A percentile compares a stretch with the other conserved stretches of the same genome.
Evolutionary conservation across 2,888 invertebrate genomes (phyloP).

Genomic region (Tholera decimalis): DNA sequence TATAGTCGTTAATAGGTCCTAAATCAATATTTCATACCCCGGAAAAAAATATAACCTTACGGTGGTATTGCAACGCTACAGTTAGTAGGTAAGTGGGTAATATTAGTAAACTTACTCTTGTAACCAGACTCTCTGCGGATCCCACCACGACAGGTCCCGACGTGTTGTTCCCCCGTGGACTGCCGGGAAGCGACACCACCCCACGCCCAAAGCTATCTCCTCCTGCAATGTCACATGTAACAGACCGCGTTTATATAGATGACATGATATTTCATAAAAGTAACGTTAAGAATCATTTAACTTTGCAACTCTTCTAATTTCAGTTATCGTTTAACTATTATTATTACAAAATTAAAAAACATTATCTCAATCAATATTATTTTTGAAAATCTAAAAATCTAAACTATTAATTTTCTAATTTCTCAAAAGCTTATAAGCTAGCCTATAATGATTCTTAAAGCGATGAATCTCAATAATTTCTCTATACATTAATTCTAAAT

Average conservation of each 20-base stretch:
- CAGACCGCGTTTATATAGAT: constrained; percentile 3
- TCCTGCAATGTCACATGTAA: constrained; percentile 72
- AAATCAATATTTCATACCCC: too few relatives aligned
- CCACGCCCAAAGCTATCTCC: constrained; percentile 85
- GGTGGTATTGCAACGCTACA: too few relatives aligned
- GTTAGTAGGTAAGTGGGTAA: too few relatives aligned
- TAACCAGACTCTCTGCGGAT: constrained; percentile 98
- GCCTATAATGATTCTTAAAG: constrained; percentile 70
- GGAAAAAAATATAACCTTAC: too few relatives aligned
- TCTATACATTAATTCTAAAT: constrained; percentile 68
- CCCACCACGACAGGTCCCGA: constrained; percentile 96
- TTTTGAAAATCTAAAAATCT: constrained; percentile 56
- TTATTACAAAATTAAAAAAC: constrained; percentile 40
- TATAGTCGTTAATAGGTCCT: too few relatives aligned
- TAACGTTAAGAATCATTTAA: constrained; percentile 55
- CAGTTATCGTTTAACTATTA: constrained; percentile 20
- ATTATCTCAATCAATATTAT: constrained; percentile 32
- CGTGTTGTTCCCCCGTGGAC: constrained; percentile 82
- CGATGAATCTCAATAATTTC: constrained; percentile 63
- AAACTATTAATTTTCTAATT: constrained; percentile 65
- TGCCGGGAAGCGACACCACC: constrained; percentile 87
- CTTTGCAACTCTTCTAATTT: constrained; percentile 44
- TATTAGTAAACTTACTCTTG: constrained; percentile 93
- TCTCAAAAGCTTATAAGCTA: constrained; percentile 70
- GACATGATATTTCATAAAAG: constrained; percentile 6